Evolutionary conservation across 2,888 invertebrate genomes (phyloP).

Genomic region (Glyphotaelius pellucidus): DNA sequence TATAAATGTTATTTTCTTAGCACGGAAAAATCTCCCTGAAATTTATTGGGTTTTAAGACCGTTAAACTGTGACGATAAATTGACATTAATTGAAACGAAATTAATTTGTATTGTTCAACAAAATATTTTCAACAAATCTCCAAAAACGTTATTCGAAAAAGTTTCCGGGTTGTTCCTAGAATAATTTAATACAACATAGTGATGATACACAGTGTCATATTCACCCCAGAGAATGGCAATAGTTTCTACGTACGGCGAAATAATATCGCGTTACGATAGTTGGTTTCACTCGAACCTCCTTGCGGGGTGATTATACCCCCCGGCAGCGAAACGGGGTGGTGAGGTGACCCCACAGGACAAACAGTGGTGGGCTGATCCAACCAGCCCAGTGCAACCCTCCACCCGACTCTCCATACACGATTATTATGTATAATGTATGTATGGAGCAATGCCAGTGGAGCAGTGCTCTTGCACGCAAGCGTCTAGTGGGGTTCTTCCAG

Average conservation of each 20-base stretch:
- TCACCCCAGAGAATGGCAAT: not conserved
- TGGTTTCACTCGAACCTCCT: not conserved
- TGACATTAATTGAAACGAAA: no score
- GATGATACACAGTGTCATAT: not conserved
- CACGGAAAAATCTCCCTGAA: no score
- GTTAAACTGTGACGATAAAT: no score
- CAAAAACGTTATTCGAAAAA: no score
- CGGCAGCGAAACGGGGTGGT: not conserved
- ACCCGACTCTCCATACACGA: not conserved
- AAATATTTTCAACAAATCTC: no score
- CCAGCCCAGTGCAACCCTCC: not conserved
- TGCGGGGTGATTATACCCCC: not conserved
- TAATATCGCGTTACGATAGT: conserved; percentile 2
- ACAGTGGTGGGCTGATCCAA: not conserved
- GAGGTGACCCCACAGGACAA: not conserved
- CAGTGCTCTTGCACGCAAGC: conserved; percentile 17
- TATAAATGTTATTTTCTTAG: no score
- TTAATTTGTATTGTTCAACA: no score
- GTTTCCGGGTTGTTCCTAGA: not conserved
- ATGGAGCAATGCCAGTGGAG: not conserved
- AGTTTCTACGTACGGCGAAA: not conserved
- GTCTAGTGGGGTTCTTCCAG: not conserved
- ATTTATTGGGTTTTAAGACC: no score
- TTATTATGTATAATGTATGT: not conserved
- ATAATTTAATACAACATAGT: not conserved